Evolutionary conservation across 92 coral and sea anemone species (phyloP), one percentile per base, ranked within the genome.

Genomic region (Heliopora coerulea): DNA sequence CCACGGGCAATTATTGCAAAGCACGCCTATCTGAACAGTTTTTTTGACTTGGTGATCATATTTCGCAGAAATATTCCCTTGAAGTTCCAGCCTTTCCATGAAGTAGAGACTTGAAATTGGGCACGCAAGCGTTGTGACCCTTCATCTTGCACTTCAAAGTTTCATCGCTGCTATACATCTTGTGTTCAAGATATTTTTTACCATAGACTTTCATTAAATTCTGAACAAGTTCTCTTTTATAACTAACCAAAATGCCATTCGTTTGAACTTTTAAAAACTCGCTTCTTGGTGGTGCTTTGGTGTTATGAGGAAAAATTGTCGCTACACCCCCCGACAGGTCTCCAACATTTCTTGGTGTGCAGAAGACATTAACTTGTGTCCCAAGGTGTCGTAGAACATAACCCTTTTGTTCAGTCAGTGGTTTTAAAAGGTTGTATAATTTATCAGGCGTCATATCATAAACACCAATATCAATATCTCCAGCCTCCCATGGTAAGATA

Each of bases 401-500:
- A 18, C 78, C 83, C 11, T 56, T 61, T 13, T 49, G 31, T 17
- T 30, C 28, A 15, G 56, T 57, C 30, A 67, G 59, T 25, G 70
- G 73, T 14, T 37, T 28, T 8, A 77, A 15, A 19, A 62, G 13
- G 25, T 30, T 21, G 29, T 23, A 78, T 28, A 83, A 18, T 11
- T 58, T 46, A 23, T 50, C 59, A 0, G 32, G 59, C 33, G 57
- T 79, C 42, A 59, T 44, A 20, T 62, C 52, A 26, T 30, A 78
- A 1, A 60, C 83, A 35, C 21, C 10, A 10, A 83, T 13, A 44
- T 82, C 90, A 14, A 79, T 54, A 65, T 86, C 90, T 0, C 90
- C 90, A 9, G 90, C 79, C 21, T 86, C 90, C 90, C 90, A 86
- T 0, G 90, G 90, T 25, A 86, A 44, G 35, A 86, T 68, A 1